A percentile compares a stretch with the other conserved stretches of the same genome.
phyloP scores from a whole-genome alignment of 1,140 invertebrate species.

The Brachionus asplanchnoidis region DNA sequence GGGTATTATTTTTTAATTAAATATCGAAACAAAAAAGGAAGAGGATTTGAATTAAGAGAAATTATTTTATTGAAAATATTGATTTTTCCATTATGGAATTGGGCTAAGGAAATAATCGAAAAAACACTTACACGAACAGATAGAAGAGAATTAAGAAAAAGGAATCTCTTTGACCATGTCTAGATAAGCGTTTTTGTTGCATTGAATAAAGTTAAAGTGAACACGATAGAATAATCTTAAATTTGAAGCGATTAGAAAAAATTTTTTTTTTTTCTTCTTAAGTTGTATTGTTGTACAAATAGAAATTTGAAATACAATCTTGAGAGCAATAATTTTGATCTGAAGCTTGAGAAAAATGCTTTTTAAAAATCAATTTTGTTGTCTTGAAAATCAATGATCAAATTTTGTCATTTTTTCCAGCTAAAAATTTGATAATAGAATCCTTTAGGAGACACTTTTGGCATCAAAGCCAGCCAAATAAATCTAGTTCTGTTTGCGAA shows the following conservation, averaged over 20 bases:
- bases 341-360: not conserved
- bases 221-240: not conserved
- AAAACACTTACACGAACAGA: not conserved
- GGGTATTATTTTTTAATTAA: not conserved
- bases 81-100: not conserved
- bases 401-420: not conserved
- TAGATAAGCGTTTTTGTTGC: not conserved
- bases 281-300: not conserved
- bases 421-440: not conserved
- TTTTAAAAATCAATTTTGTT: not conserved
- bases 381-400: not conserved
- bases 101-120: not conserved
- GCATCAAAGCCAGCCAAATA: not conserved
- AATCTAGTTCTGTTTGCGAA: too few relatives aligned
- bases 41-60: not conserved
- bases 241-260: not conserved
- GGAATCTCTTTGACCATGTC: not conserved
- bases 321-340: not conserved
- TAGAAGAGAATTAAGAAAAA: not conserved
- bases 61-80: slow-evolving; percentile 2
- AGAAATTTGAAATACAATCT: not conserved
- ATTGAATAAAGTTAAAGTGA: not conserved
- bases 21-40: not conserved
- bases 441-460: not conserved
- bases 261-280: not conserved